Base-by-base conservation (phyloP, 2,113 vertebrate species). In the Cynopterus brachyotis region DNA sequence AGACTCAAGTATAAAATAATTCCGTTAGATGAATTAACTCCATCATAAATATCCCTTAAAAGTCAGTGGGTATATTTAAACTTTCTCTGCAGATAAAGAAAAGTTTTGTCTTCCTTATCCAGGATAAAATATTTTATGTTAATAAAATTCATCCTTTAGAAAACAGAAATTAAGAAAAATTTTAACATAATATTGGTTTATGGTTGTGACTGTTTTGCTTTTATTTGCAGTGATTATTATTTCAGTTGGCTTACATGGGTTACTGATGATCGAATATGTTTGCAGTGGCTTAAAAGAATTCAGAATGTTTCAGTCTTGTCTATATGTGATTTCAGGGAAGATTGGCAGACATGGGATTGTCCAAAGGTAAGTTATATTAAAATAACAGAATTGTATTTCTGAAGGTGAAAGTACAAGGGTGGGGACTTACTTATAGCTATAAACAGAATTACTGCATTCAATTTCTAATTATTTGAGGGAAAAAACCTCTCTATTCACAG, bases 161-260 rank as follows among this genome's bases (percentile, higher is more conserved):
- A 94, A 91, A 72, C 6, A 70, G 17, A 83, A 75, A 69, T 92
- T 50, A 81, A 45, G 10, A 79, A 95, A 95, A 73, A 59, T 80
- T 95, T 91, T 40, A 76, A 28, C 62, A 9, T 55, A 40, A 10
- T 81, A 8, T n/a, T 85, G 0, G 4, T 92, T 40, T 84, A 85
- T 62, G 92, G 32, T 97, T 96, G 50, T 96, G 94, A 97, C 1
- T 40, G 35, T 94, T 96, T 91, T 76, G 10, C n/a, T 30, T 30
- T 98, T 96, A 81, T 97, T 98, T 97, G 70, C 98, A 99, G 99
- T 94, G 99, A 99, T 97, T 98, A 99, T 98, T 99, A 99, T 98
- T 98, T 99, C 98, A 99, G 98, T 97, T 99, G 99, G 97, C 99
- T 99, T 97, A 99, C 99, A 12, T 99, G 99, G 99, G 98, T 99